Percentiles rank a stretch among this genome's conserved stretches.
These are phyloP conservation scores for Anguilla pacifica DNA, from an alignment of 2,797 vertebrate species.

Conservation along the genomic window DNA sequence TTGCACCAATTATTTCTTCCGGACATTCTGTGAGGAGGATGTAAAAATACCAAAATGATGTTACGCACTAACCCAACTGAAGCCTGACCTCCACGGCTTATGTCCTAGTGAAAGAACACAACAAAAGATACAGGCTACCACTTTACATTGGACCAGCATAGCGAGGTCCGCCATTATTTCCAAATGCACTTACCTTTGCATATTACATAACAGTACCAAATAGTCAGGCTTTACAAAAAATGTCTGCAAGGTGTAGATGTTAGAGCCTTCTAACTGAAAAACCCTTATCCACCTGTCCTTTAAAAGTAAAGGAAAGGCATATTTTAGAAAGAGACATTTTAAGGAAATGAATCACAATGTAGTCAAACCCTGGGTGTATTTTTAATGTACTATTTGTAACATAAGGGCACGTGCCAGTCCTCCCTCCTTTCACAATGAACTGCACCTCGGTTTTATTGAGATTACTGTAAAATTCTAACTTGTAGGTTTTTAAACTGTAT, in stretches of 20 bases:
- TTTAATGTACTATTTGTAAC: no score
- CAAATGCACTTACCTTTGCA: background rate
- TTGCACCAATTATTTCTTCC: background rate
- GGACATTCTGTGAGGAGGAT: background rate
- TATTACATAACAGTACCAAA: background rate
- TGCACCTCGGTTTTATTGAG: background rate
- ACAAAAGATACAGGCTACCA: background rate
- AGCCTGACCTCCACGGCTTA: background rate
- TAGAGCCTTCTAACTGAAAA: background rate
- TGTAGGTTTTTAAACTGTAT: background rate
- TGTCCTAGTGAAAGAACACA: background rate
- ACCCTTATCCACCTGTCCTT: no score
- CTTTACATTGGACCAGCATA: background rate
- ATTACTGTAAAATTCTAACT: background rate
- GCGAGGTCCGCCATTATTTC: background rate
- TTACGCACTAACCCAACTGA: no score
- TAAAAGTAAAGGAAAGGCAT: no score
- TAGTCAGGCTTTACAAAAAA: background rate
- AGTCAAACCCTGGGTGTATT: no score
- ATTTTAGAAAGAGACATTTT: no score
- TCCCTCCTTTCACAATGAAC: no score
- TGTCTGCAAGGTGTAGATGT: background rate
- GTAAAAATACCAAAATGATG: background rate
- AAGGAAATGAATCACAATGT: no score
- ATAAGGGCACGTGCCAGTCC: no score